Conservation (phyloP, 1,140 invertebrate species). For the Thaumatotibia leucotreta region DNA sequence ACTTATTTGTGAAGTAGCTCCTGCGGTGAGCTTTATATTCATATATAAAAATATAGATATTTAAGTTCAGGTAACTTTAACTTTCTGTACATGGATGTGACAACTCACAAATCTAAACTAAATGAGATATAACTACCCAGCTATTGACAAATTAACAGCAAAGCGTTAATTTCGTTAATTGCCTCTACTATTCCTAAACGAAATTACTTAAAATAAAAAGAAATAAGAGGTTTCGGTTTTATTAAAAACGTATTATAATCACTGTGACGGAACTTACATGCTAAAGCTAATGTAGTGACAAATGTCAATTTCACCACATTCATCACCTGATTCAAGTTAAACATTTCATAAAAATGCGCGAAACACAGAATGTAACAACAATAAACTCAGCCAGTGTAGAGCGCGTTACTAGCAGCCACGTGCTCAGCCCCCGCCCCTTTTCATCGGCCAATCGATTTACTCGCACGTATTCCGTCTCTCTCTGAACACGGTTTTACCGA, state of each 20-base stretch:
- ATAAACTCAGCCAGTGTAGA: constrained; percentile 35
- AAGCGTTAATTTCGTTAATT: background rate
- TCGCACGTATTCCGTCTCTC: constrained; percentile 45
- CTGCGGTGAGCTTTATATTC: no score
- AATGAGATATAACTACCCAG: no score
- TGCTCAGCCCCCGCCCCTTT: constrained; percentile 67
- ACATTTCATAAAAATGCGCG: constrained; percentile 28
- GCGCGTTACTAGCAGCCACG: constrained; percentile 45
- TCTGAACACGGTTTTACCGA: constrained; percentile 63
- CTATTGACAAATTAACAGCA: background rate
- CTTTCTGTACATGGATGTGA: no score
- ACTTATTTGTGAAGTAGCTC: no score
- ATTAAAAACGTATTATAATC: background rate
- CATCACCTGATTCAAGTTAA: constrained; percentile 20
- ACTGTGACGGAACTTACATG: no score
- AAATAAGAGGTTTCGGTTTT: background rate
- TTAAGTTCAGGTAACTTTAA: no score
- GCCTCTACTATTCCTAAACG: no score
- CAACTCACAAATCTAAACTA: no score
- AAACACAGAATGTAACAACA: constrained; percentile 36
- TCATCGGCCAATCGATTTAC: constrained; percentile 63
- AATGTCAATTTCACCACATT: background rate
- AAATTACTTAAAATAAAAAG: no score
- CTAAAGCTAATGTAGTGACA: background rate
- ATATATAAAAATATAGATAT: no score